Base-by-base conservation (phyloP, 2,888 invertebrate species). In the Neocrepidodera transversa region DNA sequence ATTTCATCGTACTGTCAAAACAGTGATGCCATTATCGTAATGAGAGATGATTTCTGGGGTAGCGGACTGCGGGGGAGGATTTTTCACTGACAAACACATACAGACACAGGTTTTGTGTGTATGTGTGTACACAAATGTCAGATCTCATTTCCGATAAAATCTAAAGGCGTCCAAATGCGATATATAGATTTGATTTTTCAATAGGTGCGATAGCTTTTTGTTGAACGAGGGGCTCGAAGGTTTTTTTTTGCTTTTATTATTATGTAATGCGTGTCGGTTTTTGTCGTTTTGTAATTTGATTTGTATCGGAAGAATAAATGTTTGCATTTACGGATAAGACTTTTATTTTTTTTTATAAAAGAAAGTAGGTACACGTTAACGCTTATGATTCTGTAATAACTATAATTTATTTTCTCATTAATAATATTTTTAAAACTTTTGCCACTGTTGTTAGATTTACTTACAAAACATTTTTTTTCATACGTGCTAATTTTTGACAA, bases 131-230 rank as follows among this genome's bases (percentile, higher is more conserved):
- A 63, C 69, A 68, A 69, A 72, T 72, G 78, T 78, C 78, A 76
- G 73, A 69, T 74, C 71, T 77, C 76, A 77, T 79, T 78, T 77
- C 76, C 76, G 76, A 79, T 77, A 75, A 71, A 65, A 72, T 74
- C 71, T 73, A 67, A 73, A 71, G 72, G 73, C 66, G 57, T 60
- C 57, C 49, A 45, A 69, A 66, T 71, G 71, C 23, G 26, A 26
- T 45, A 71, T 72, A 75, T 70, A 71, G 73, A 76, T 75, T 73
- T 75, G 75, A 75, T 76, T 76, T 75, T 74, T 73, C 69, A 70
- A 73, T 73, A 70, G 72, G 70, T 68, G 67, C 63, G 68, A 67
- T 65, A 64, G 60, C 58, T 58, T 60, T 38, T 42, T 60, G 63
- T 63, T 52, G 36, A 45, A 51, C 16, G 57, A 51, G 45, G 57